Evolutionary conservation across 2,888 invertebrate genomes (phyloP).

Genomic region (Apoda limacodes): DNA sequence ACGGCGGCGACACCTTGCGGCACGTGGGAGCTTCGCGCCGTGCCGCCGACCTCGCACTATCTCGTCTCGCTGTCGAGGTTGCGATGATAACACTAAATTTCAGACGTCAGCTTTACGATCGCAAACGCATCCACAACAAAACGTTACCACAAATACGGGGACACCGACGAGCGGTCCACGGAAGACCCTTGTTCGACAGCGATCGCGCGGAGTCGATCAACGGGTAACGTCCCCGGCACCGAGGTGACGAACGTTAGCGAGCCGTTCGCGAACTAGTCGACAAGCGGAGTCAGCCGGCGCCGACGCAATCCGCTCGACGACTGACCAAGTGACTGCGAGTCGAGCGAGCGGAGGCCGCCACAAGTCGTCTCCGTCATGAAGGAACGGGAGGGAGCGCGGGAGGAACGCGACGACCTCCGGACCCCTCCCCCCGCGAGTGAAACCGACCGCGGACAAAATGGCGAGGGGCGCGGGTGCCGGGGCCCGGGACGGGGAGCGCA

Average conservation of each 20-base stretch:
- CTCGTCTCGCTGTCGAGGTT: slow-evolving; percentile 63
- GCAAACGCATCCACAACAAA: slow-evolving; percentile 49
- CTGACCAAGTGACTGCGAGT: slow-evolving; percentile 33
- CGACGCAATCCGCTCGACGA: slow-evolving; percentile 63
- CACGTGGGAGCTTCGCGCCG: slow-evolving; percentile 39
- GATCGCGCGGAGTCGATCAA: slow-evolving; percentile 6
- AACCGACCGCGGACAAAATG: slow-evolving; percentile 39
- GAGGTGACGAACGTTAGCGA: slow-evolving; percentile 17
- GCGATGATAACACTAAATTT: slow-evolving; percentile 66
- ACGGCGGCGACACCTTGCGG: slow-evolving; percentile 50
- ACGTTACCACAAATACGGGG: slow-evolving; percentile 38
- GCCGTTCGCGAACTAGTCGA: slow-evolving; percentile 19
- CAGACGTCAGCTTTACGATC: slow-evolving; percentile 48
- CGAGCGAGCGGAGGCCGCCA: slow-evolving; percentile 23
- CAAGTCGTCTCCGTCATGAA: slow-evolving; percentile 35
- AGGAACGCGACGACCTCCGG: slow-evolving; percentile 59
- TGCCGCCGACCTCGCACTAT: slow-evolving; percentile 65
- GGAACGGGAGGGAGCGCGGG: slow-evolving; percentile 41
- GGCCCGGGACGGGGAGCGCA: slow-evolving; percentile 34
- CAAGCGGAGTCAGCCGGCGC: slow-evolving; percentile 38
- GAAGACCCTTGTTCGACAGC: not conserved
- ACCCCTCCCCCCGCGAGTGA: slow-evolving; percentile 32
- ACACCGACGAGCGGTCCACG: slow-evolving; percentile 29
- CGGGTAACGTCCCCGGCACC: slow-evolving; percentile 13
- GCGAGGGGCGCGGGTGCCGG: slow-evolving; percentile 32